phyloP scores from a whole-genome alignment of 2,888 invertebrate genomes.

The Ceratothoa steindachneri region DNA sequence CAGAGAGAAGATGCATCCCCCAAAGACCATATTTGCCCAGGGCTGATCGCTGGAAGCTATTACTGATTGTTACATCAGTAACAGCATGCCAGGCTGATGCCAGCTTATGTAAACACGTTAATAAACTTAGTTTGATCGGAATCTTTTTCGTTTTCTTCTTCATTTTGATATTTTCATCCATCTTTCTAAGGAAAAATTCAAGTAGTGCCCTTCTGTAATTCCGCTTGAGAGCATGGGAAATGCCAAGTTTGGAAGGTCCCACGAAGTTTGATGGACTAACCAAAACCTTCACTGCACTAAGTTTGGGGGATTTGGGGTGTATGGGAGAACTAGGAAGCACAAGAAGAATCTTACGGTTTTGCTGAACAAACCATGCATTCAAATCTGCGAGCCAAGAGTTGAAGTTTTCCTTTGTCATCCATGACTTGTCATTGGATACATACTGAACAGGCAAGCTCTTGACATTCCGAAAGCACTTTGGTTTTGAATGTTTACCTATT shows the following conservation, averaged over 20 bases:
- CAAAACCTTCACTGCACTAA: conserved; percentile 32
- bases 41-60: conserved; percentile 36
- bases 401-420: conserved; percentile 44
- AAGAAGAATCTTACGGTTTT: conserved; percentile 39
- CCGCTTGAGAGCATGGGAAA: conserved; percentile 34
- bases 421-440: conserved; percentile 37
- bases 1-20: conserved; percentile 34
- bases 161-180: conserved; percentile 27
- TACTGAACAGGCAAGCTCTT: conserved; percentile 42
- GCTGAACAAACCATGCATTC: conserved; percentile 36
- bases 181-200: conserved; percentile 29
- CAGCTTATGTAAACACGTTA: conserved; percentile 32
- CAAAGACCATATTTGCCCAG: conserved; percentile 39
- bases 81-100: conserved; percentile 42
- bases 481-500: conserved; percentile 36
- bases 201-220: conserved; percentile 39
- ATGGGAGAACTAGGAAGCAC: conserved; percentile 36
- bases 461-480: conserved; percentile 34
- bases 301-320: conserved; percentile 30
- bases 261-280: conserved; percentile 29
- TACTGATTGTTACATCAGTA: conserved; percentile 30
- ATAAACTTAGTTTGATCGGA: conserved; percentile 20
- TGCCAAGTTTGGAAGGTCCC: conserved; percentile 38
- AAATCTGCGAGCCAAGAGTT: conserved; percentile 35
- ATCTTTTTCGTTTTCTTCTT: conserved; percentile 18